A percentile compares a stretch with the other conserved stretches of the same genome.
These are phyloP conservation scores for Scaptomyza tumidula DNA, from an alignment of 2,888 invertebrate genomes.

Conservation along the genomic window DNA sequence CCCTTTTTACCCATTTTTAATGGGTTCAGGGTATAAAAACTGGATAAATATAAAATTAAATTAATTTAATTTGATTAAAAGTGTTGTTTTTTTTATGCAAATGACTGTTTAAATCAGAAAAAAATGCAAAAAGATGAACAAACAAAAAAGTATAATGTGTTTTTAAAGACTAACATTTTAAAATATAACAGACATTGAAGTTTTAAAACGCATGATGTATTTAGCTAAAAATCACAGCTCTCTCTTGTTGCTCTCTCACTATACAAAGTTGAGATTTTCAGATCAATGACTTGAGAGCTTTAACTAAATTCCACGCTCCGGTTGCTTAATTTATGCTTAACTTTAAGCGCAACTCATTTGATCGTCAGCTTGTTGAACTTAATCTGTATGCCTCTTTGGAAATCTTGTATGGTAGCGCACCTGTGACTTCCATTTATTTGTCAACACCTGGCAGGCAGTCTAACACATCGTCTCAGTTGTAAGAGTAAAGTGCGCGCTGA, in stretches of 20 bases:
- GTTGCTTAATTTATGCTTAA: conserved; percentile 39
- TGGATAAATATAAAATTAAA: too few relatives aligned
- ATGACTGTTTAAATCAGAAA: too few relatives aligned
- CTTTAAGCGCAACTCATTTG: conserved; percentile 31
- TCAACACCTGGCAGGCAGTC: conserved; percentile 36
- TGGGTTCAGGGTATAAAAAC: too few relatives aligned
- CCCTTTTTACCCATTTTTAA: too few relatives aligned
- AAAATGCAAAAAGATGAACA: too few relatives aligned
- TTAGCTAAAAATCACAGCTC: neutral
- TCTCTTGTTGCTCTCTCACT: neutral
- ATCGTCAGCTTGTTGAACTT: conserved; percentile 41
- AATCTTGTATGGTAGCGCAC: conserved; percentile 41
- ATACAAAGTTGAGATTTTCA: neutral
- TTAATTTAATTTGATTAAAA: too few relatives aligned
- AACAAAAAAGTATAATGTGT: too few relatives aligned
- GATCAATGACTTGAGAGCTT: conserved; percentile 14
- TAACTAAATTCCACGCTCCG: conserved; percentile 14
- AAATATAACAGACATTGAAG: neutral
- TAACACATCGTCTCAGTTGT: conserved; percentile 43
- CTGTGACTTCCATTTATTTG: conserved; percentile 40
- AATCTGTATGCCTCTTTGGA: conserved; percentile 39
- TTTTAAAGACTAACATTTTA: too few relatives aligned
- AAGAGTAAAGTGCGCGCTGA: conserved; percentile 39
- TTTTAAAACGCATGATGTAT: neutral
- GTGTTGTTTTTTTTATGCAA: too few relatives aligned